phyloP scores from a whole-genome alignment of 2,888 invertebrate species.

The Machimus atricapillus region DNA sequence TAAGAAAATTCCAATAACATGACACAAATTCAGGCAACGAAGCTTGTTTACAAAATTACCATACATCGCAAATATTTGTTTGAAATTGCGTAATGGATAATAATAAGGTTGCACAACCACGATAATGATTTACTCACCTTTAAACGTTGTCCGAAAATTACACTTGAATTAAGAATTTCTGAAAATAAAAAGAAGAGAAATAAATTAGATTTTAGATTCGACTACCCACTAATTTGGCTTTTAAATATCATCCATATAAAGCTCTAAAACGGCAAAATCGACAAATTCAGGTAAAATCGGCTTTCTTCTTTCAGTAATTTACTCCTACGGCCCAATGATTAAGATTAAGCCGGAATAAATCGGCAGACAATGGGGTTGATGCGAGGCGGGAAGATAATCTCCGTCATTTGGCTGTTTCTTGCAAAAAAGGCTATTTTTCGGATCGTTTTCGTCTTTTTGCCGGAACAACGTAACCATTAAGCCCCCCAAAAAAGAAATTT shows the following conservation, averaged over 20 bases:
- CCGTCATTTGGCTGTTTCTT: not conserved
- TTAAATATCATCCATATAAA: not conserved
- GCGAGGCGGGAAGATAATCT: not conserved
- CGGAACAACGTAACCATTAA: not conserved
- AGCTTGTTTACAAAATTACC: not conserved
- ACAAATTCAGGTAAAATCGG: not conserved
- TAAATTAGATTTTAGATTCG: not conserved
- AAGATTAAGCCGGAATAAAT: not conserved
- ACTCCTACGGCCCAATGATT: not conserved
- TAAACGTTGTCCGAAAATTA: not conserved
- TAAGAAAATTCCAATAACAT: not conserved
- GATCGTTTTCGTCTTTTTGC: not conserved
- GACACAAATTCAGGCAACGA: not conserved
- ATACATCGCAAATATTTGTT: not conserved
- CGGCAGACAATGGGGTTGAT: not conserved
- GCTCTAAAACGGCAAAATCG: not conserved
- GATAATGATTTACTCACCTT: not conserved
- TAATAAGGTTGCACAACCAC: not conserved
- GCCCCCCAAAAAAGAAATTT: not conserved
- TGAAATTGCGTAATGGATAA: not conserved
- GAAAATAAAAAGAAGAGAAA: not conserved
- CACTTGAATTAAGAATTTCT: not conserved
- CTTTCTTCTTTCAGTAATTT: not conserved
- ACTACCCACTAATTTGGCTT: not conserved
- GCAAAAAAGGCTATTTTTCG: not conserved